Evolutionary conservation across 2,113 vertebrate species (phyloP).

Genomic region (Echinops telfairi): DNA sequence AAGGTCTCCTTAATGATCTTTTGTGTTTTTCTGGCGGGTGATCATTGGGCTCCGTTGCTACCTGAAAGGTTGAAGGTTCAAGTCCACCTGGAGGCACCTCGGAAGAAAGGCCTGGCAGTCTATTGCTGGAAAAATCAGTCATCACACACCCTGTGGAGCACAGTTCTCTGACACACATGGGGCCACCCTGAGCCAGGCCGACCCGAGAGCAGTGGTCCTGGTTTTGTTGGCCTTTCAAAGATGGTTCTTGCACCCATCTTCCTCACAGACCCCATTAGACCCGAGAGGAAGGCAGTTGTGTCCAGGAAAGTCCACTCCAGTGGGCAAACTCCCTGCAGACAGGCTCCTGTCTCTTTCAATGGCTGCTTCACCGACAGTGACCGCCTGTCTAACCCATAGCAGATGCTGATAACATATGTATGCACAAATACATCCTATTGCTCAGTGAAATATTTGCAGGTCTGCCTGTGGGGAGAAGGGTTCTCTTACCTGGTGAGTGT

Average conservation of each 20-base stretch:
- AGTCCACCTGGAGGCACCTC: background rate
- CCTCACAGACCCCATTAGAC: background rate
- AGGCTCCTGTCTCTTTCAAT: no score
- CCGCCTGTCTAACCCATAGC: no score
- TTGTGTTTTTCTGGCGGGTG: slow-evolving; percentile 6
- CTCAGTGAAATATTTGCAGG: slow-evolving; percentile 18
- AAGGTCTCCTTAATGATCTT: background rate
- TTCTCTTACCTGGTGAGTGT: no score
- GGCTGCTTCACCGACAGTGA: no score
- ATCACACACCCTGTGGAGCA: background rate
- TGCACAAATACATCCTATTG: background rate
- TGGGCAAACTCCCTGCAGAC: no score
- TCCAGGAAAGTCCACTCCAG: no score
- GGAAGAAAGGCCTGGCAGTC: background rate
- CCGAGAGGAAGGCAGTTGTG: slow-evolving; percentile 22
- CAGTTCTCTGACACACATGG: background rate
- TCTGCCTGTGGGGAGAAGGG: no score
- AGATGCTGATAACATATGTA: no score
- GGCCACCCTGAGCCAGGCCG: background rate
- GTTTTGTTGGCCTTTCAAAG: background rate
- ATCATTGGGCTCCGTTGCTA: background rate
- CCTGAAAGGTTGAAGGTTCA: no score
- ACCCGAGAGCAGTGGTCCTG: background rate
- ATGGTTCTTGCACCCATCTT: background rate
- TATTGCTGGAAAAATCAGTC: background rate